Percentiles rank a stretch among this genome's conserved stretches.
phyloP scores from a whole-genome alignment of 2,888 invertebrate species.

The Augochlorella aurata region DNA sequence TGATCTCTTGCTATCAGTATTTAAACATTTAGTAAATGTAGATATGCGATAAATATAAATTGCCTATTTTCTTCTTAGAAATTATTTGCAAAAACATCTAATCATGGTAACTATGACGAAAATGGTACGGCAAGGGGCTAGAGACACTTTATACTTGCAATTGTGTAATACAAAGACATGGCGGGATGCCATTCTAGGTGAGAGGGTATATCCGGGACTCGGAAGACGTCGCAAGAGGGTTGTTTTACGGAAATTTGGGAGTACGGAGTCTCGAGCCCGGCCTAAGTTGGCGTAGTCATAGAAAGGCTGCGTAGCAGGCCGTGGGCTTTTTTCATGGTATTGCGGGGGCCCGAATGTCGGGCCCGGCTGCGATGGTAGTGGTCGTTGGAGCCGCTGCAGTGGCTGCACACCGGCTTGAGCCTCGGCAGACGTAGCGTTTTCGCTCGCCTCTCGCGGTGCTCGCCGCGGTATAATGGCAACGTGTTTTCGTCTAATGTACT shows the following conservation, averaged over 20 bases:
- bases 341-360: conserved; percentile 64
- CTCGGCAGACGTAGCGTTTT: conserved; percentile 70
- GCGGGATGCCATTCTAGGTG: no score
- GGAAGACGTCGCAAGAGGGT: not conserved
- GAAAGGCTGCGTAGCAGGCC: conserved; percentile 64
- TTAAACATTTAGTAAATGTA: no score
- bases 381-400: conserved; percentile 53
- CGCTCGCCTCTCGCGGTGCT: conserved; percentile 67
- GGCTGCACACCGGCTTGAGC: conserved; percentile 49
- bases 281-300: conserved; percentile 67
- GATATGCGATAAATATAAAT: no score
- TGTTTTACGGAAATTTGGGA: not conserved
- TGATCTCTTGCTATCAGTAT: no score
- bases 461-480: conserved; percentile 79
- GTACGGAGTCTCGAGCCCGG: conserved; percentile 62
- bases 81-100: no score
- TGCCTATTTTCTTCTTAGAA: no score
- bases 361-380: conserved; percentile 35
- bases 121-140: no score
- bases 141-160: no score
- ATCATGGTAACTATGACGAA: no score
- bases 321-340: conserved; percentile 65
- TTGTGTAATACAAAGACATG: no score
- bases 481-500: conserved; percentile 82
- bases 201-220: no score